phyloP scores from a whole-genome alignment of 2,888 invertebrate species.

The Achlya flavicornis region DNA sequence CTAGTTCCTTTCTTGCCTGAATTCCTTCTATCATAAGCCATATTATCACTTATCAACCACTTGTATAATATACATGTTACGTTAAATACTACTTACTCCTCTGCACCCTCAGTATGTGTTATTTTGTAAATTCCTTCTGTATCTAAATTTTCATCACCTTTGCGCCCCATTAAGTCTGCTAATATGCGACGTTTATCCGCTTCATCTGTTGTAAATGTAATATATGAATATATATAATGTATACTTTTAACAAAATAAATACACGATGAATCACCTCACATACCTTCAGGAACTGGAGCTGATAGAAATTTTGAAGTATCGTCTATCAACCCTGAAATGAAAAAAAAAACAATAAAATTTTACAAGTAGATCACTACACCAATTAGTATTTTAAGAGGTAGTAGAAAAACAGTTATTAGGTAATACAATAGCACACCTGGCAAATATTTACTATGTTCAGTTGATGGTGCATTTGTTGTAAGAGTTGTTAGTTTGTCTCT shows the following conservation, averaged over 20 bases:
- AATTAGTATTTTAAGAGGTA: neutral
- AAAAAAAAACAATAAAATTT: neutral
- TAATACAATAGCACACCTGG: slow-evolving; percentile 42
- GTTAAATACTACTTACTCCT: slow-evolving; percentile 50
- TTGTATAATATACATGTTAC: too few species aligned
- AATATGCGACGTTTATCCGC: slow-evolving; percentile 57
- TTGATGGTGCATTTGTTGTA: slow-evolving; percentile 42
- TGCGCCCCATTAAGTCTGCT: slow-evolving; percentile 58
- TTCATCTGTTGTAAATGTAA: slow-evolving; percentile 36
- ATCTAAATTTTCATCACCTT: slow-evolving; percentile 46
- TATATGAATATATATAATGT: neutral
- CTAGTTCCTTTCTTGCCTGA: too few species aligned
- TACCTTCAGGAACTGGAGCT: slow-evolving; percentile 58
- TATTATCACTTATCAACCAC: too few species aligned
- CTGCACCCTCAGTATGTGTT: slow-evolving; percentile 55
- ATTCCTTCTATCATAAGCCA: too few species aligned
- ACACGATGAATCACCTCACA: slow-evolving; percentile 27
- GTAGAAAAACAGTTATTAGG: neutral
- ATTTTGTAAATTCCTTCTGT: slow-evolving; percentile 57
- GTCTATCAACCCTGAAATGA: slow-evolving; percentile 55
- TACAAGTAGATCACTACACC: too few species aligned
- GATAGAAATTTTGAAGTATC: slow-evolving; percentile 61
- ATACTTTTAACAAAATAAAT: neutral
- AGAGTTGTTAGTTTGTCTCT: slow-evolving; percentile 51
- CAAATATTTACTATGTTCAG: slow-evolving; percentile 43